Base-by-base conservation (phyloP, 2,888 invertebrate genomes). In the Dryobota labecula region DNA sequence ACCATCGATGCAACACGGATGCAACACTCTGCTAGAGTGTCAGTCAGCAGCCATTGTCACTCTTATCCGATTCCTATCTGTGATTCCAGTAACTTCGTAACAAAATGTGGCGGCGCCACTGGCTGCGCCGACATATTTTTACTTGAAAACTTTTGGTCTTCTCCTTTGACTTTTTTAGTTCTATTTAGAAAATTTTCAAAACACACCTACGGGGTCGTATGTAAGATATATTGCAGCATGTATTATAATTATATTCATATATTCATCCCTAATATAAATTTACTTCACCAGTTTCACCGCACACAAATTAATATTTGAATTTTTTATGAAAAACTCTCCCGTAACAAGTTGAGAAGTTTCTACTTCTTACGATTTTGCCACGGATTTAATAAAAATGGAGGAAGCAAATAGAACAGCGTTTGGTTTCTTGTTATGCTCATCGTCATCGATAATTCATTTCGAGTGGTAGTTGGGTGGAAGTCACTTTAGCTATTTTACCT, bases 231-330 rank as follows among this genome's bases (percentile, higher is more conserved):
- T 45, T 69, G 60, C 43, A 61, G 2, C 8, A 36, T 64, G 8
- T 45, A 45, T n/a, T n/a, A n/a, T n/a, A n/a, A n/a, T n/a, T n/a
- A n/a, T n/a, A n/a, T n/a, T n/a, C n/a, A n/a, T n/a, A n/a, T n/a
- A n/a, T n/a, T n/a, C 30, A 56, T 38, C 41, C 15, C 0, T 65
- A 54, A 69, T 64, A 69, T 53, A 60, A 38, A 73, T 72, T 70
- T 58, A 70, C 47, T 73, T 81, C 45, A 56, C 58, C 68, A 80
- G 49, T 70, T 77, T 78, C n/a, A 61, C 67, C 62, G 47, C 53
- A 49, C 70, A 70, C 69, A 79, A 82, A 80, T 82, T 80, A 82
- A 82, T 82, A 71, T 73, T 73, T 83, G 71, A 75, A 82, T 82
- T 70, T 84, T 84, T 82, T 56, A 76, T 84, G 78, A 73, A 70